Percentiles rank a stretch among this genome's conserved stretches.
These are phyloP conservation scores for Oxytorus armatus DNA, from an alignment of 2,888 invertebrate species.

Conservation along the genomic window DNA sequence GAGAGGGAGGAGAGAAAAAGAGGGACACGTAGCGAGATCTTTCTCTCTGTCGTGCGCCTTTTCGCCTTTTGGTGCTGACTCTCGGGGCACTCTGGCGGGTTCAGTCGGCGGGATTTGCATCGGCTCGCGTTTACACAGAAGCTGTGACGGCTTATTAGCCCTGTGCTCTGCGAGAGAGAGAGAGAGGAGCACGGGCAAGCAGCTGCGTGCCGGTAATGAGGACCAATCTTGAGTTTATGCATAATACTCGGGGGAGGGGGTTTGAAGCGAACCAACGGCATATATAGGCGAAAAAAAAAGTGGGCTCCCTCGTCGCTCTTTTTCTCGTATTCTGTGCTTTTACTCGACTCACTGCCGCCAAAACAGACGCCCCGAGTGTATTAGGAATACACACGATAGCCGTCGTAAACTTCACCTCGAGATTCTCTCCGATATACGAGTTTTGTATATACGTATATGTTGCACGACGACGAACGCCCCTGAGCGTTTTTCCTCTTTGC, in stretches of 20 bases:
- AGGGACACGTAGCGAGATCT: conserved; percentile 17
- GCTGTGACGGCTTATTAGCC: conserved; percentile 83
- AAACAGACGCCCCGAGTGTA: conserved; percentile 59
- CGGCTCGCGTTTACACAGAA: conserved; percentile 79
- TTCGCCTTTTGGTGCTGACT: conserved; percentile 38
- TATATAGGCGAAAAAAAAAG: conserved; percentile 11
- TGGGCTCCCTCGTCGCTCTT: conserved; percentile 25
- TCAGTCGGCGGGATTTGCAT: conserved; percentile 76
- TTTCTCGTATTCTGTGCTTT: conserved; percentile 54
- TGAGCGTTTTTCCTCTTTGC: conserved; percentile 53
- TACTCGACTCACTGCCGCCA: conserved; percentile 56
- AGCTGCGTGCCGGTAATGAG: conserved; percentile 83
- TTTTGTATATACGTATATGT: conserved; percentile 22
- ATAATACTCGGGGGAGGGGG: conserved; percentile 75
- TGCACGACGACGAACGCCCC: conserved; percentile 51
- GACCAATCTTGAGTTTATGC: conserved; percentile 78
- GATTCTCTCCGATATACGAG: conserved; percentile 1
- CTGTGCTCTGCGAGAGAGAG: conserved; percentile 56
- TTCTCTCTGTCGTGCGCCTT: conserved; percentile 41
- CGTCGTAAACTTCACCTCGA: conserved; percentile 54
- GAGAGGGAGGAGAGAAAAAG: conserved; percentile 1
- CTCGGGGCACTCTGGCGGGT: conserved; percentile 55
- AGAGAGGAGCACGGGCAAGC: conserved; percentile 67
- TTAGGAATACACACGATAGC: conserved; percentile 61
- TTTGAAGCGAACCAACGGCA: conserved; percentile 40